phyloP scores from a whole-genome alignment of 2,797 vertebrate species.

The Botia kubotai region DNA sequence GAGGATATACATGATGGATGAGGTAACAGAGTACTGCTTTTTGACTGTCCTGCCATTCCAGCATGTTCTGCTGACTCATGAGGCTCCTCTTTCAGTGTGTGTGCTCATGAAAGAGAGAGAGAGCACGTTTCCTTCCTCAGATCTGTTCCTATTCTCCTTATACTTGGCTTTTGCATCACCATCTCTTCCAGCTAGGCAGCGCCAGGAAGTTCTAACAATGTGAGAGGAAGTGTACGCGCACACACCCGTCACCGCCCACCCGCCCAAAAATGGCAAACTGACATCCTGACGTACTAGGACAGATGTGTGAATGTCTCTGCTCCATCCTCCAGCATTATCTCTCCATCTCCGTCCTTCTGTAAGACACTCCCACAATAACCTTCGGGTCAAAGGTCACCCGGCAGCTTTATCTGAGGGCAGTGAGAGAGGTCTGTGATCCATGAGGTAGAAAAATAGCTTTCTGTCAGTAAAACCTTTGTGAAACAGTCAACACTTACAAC shows the following conservation, averaged over 20 bases:
- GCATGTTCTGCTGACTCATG: conserved; percentile 74
- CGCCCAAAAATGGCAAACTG: conserved; percentile 38
- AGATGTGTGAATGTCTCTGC: background rate
- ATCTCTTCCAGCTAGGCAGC: conserved; percentile 61
- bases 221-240: conserved; percentile 67
- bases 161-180: conserved; percentile 69
- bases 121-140: conserved; percentile 64
- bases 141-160: conserved; percentile 69
- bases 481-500: background rate
- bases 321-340: background rate
- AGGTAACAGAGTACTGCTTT: conserved; percentile 25
- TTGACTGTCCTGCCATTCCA: conserved; percentile 53
- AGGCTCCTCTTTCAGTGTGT: conserved; percentile 51
- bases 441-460: background rate
- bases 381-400: conserved; percentile 20
- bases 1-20: conserved; percentile 30
- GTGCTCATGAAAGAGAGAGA: conserved; percentile 51
- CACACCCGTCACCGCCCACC: conserved; percentile 43
- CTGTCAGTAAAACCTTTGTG: background rate
- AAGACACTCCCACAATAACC: background rate
- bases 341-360: background rate
- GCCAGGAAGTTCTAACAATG: conserved; percentile 79
- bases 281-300: conserved; percentile 26
- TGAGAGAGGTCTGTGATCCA: background rate
- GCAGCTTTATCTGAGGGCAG: background rate